Evolutionary conservation across 2,888 invertebrate species (phyloP).

Genomic region (Pedicia rivosa): DNA sequence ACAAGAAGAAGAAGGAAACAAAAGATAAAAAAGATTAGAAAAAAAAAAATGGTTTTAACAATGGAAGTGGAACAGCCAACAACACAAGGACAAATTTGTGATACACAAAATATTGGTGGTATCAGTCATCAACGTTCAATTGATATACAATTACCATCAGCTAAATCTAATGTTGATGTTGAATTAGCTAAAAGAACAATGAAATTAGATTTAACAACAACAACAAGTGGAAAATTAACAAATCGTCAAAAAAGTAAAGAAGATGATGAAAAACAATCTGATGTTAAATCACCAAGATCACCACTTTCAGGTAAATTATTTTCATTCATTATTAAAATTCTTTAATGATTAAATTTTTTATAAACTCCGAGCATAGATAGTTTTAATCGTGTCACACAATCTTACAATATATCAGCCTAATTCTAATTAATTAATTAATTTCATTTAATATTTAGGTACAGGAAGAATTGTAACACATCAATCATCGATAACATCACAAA

Average conservation of each 20-base stretch:
- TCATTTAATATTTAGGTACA: constrained; percentile 10
- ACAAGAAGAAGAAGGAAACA: neutral
- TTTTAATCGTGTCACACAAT: too few relatives aligned
- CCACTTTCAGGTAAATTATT: too few relatives aligned
- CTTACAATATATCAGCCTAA: neutral
- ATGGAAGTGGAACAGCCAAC: constrained; percentile 8
- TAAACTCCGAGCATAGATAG: neutral
- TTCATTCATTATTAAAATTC: too few relatives aligned
- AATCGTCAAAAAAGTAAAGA: neutral
- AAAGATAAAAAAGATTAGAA: neutral
- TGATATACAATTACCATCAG: constrained; percentile 38
- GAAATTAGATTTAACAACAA: constrained; percentile 23
- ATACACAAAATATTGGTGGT: neutral
- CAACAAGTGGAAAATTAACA: too few relatives aligned
- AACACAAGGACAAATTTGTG: constrained; percentile 5
- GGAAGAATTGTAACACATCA: constrained; percentile 39
- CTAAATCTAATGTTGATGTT: too few relatives aligned
- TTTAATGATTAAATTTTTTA: too few relatives aligned
- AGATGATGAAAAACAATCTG: neutral
- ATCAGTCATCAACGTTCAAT: constrained; percentile 40
- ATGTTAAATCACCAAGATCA: constrained; percentile 27
- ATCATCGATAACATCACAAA: constrained; percentile 41
- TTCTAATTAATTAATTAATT: neutral
- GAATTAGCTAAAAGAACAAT: constrained; percentile 25
- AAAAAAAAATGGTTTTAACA: constrained; percentile 8